phyloP scores from a whole-genome alignment of 1,140 invertebrate species.

The Vanessa atalanta region DNA sequence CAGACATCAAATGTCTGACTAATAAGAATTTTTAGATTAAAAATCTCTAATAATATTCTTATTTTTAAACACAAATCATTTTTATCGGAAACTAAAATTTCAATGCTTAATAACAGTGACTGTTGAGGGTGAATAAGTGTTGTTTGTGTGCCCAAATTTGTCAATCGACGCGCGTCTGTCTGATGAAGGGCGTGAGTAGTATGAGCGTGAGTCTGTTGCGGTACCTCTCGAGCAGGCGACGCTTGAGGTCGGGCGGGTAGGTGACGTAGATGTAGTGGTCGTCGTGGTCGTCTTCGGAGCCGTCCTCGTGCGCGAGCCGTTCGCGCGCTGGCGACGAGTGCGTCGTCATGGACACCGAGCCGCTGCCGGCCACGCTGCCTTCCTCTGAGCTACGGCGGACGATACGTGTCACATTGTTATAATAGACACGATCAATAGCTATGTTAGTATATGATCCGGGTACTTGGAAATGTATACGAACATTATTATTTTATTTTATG shows the following conservation, averaged over 20 bases:
- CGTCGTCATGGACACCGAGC: constrained; percentile 83
- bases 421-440: too few relatives aligned
- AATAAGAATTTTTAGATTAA: too few relatives aligned
- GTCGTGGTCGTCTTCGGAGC: constrained; percentile 79
- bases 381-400: constrained; percentile 81
- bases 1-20: too few relatives aligned
- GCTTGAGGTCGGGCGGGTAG: constrained; percentile 91
- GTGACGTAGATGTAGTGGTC: constrained; percentile 92
- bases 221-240: constrained; percentile 90
- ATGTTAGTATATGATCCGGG: too few relatives aligned
- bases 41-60: too few relatives aligned
- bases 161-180: constrained; percentile 65
- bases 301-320: constrained; percentile 69
- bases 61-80: too few relatives aligned
- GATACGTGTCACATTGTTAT: too few relatives aligned
- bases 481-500: too few relatives aligned
- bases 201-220: constrained; percentile 68
- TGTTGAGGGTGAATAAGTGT: neutral
- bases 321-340: constrained; percentile 82
- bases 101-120: too few relatives aligned
- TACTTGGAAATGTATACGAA: too few relatives aligned
- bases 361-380: constrained; percentile 82
- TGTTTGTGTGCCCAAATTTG: neutral
- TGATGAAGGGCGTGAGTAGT: constrained; percentile 62
- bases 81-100: too few relatives aligned